Base-by-base conservation (phyloP, 2,888 invertebrate species). In the Loripinus fragilis region DNA sequence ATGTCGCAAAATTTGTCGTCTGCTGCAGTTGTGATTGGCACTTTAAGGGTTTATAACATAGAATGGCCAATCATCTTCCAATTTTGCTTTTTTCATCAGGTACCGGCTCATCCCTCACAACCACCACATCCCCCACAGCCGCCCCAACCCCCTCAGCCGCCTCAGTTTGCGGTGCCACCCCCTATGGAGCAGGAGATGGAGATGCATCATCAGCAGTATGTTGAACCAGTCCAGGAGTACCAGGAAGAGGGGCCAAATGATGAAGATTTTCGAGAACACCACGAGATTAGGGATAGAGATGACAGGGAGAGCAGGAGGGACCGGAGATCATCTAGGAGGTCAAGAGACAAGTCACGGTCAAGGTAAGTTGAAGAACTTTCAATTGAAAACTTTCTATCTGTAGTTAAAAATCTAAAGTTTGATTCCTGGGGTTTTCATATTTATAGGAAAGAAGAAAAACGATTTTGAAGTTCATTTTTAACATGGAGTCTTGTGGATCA, bases 331-430 rank as follows among this genome's bases (percentile, higher is more conserved):
- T 38, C 45, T 28, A 30, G 50, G 55, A 77, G 91, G 41, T 91
- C 90, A 35, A 71, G 90, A 73, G 90, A 90, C 33, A 85, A 78
- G 67, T 78, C 76, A 23, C 88, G 93, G 55, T 93, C 93, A 20
- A 88, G 90, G 89, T 91, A 88, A 83, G 66, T 70, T 0, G 10
- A 30, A n/a, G 33, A 20, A 38, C n/a, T n/a, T n/a, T n/a, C n/a
- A n/a, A n/a, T n/a, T n/a, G n/a, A n/a, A n/a, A n/a, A n/a, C n/a
- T n/a, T n/a, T n/a, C n/a, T n/a, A n/a, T n/a, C n/a, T n/a, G n/a
- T n/a, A n/a, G n/a, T n/a, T n/a, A n/a, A n/a, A n/a, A n/a, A n/a
- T n/a, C n/a, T n/a, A n/a, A n/a, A n/a, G n/a, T n/a, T n/a, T n/a
- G n/a, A n/a, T n/a, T n/a, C n/a, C n/a, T n/a, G n/a, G n/a, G n/a